phyloP scores from a whole-genome alignment of 2,797 vertebrate species.

The Anguilla marmorata region DNA sequence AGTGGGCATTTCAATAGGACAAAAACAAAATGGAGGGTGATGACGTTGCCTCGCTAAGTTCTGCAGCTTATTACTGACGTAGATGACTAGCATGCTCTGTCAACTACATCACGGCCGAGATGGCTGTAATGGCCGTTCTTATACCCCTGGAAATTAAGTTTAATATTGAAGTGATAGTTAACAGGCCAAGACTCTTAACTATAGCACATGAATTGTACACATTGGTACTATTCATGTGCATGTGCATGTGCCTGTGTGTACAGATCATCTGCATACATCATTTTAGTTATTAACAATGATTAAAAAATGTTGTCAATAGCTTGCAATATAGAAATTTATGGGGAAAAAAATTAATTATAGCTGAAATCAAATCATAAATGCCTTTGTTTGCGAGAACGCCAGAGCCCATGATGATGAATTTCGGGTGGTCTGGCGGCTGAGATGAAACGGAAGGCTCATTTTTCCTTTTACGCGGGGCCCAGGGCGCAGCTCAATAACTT shows the following conservation, averaged over 20 bases:
- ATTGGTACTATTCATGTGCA: too few species aligned
- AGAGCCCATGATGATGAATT: not conserved
- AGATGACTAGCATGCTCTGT: not conserved
- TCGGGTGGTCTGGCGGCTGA: not conserved
- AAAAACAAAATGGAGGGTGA: not conserved
- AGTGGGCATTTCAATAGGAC: not conserved
- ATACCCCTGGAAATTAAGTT: not conserved
- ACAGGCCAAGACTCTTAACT: too few species aligned
- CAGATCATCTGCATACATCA: not conserved
- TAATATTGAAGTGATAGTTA: too few species aligned
- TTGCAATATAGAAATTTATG: too few species aligned
- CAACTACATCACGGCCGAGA: not conserved
- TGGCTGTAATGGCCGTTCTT: not conserved
- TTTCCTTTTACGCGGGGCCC: not conserved
- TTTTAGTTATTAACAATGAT: not conserved
- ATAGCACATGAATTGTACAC: too few species aligned
- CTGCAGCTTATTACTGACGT: not conserved
- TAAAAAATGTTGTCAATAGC: too few species aligned
- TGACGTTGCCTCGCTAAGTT: not conserved
- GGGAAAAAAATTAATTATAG: not conserved
- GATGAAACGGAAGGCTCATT: not conserved
- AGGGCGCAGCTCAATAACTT: slow-evolving; percentile 20
- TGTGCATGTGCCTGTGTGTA: not conserved
- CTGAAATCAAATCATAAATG: not conserved
- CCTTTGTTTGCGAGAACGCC: not conserved